Evolutionary conservation across 2,113 vertebrate species (phyloP).

Genomic region (Prunella himalayana): DNA sequence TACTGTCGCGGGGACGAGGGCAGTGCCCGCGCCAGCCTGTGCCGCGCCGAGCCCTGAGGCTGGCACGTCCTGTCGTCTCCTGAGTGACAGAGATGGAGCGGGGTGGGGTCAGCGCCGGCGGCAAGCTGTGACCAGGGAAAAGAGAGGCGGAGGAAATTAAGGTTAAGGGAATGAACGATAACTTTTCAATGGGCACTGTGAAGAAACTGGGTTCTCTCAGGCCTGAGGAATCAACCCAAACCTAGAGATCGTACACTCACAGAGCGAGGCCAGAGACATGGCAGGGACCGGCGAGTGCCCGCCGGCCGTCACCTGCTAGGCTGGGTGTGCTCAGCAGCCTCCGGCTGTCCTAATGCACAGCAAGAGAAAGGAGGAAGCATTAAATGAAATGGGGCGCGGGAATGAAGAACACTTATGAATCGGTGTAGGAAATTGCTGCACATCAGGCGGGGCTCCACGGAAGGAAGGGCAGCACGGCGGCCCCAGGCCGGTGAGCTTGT

Average conservation of each 20-base stretch:
- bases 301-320: accelerated
- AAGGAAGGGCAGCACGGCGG: neutral
- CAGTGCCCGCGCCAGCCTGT: neutral
- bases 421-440: too few species aligned
- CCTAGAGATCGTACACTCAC: too few species aligned
- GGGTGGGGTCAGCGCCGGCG: neutral
- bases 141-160: neutral
- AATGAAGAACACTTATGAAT: too few species aligned
- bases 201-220: accelerated
- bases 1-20: accelerated
- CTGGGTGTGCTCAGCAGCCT: too few species aligned
- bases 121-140: accelerated
- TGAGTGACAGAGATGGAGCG: neutral
- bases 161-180: neutral
- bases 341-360: too few species aligned
- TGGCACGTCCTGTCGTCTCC: neutral
- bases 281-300: accelerated
- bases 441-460: accelerated
- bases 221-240: neutral
- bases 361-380: neutral
- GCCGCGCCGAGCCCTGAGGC: neutral
- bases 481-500: too few species aligned
- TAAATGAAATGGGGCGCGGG: accelerated
- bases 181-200: accelerated
- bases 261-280: too few species aligned